Percentiles rank a stretch among this genome's conserved stretches.
These are phyloP conservation scores for Apodemus agrarius DNA, from an alignment of 2,797 vertebrate genomes.

Conservation along the genomic window DNA sequence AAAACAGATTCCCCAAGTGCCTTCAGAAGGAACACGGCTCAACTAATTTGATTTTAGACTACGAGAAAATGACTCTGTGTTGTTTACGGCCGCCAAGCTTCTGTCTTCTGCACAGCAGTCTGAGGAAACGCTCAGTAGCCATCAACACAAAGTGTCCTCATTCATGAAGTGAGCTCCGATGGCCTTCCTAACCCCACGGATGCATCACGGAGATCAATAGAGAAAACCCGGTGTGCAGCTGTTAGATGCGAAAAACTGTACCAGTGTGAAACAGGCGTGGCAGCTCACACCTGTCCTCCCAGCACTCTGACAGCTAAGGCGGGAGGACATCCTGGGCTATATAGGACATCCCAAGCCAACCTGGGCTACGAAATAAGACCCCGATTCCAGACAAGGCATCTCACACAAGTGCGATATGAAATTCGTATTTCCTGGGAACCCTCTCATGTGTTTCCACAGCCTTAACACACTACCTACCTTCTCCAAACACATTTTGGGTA, in stretches of 20 bases:
- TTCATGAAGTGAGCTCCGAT: background rate
- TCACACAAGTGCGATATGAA: background rate
- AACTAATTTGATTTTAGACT: background rate
- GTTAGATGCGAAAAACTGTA: background rate
- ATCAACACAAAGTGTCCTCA: background rate
- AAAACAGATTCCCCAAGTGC: background rate
- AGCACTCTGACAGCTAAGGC: background rate
- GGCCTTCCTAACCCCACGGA: fast-evolving
- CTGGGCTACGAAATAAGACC: background rate
- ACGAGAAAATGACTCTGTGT: background rate
- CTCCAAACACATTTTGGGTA: background rate
- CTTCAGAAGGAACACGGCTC: background rate
- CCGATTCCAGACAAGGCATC: background rate
- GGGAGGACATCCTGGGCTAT: background rate
- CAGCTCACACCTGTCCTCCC: background rate
- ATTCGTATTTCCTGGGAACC: background rate
- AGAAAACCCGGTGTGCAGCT: background rate
- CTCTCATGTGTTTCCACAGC: background rate
- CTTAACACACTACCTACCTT: too few species aligned
- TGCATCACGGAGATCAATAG: background rate
- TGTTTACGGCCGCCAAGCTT: background rate
- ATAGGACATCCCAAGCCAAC: background rate
- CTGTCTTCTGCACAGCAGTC: background rate
- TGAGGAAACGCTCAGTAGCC: background rate
- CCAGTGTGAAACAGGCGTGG: background rate